phyloP scores from a whole-genome alignment of 1,140 invertebrate genomes.

The Leptestheria dahalacensis region DNA sequence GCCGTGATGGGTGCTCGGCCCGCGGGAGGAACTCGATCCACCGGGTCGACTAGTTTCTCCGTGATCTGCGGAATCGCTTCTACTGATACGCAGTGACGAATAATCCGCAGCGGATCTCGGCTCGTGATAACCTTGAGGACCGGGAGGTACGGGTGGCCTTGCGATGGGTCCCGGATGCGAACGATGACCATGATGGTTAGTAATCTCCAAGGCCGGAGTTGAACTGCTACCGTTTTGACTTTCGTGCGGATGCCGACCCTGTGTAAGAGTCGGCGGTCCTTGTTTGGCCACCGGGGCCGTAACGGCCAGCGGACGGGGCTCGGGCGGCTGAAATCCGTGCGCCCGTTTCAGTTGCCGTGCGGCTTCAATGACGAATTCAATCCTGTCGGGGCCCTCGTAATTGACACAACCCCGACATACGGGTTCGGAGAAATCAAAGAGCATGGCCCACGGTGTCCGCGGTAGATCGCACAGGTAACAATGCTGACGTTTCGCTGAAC shows the following conservation, averaged over 20 bases:
- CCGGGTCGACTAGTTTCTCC: background rate
- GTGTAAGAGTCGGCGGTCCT: background rate
- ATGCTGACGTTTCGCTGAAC: constrained; percentile 71
- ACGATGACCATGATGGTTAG: background rate
- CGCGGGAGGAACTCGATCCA: background rate
- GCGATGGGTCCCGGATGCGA: background rate
- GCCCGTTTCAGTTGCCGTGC: constrained; percentile 85
- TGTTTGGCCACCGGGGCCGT: constrained; percentile 26
- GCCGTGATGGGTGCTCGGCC: background rate
- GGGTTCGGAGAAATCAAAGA: constrained; percentile 93
- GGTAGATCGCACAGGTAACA: constrained; percentile 96
- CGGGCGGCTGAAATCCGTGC: constrained; percentile 20
- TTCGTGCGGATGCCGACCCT: background rate
- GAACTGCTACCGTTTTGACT: background rate
- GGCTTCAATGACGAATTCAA: constrained; percentile 85
- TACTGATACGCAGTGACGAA: background rate
- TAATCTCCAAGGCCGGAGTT: background rate
- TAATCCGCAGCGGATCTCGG: background rate
- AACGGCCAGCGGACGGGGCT: background rate
- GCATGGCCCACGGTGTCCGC: constrained; percentile 98
- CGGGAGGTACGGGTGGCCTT: background rate
- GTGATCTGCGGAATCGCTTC: background rate
- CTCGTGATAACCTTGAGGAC: background rate
- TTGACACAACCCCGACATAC: constrained; percentile 98
- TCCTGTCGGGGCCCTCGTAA: constrained; percentile 94